Evolutionary conservation across 2,888 invertebrate genomes (phyloP), one percentile per base, ranked within the genome.

Genomic region (Rhaphigaster nebulosa): DNA sequence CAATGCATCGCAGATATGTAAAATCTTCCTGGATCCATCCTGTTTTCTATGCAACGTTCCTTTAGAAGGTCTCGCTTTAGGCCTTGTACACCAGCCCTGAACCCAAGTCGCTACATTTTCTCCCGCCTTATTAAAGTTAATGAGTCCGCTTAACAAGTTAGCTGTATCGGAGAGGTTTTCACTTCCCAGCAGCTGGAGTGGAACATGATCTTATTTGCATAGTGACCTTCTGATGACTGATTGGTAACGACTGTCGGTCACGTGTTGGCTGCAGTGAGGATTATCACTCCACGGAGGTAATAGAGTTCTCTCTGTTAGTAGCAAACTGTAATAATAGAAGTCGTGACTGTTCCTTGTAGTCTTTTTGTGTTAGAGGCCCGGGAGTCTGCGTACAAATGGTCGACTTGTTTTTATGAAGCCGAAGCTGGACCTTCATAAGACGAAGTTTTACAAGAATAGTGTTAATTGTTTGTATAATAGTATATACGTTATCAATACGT

Each of bases 131-230:
- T 70, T 70, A 70, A 34, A 76, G 70, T 20, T 76, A 76, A 76
- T 76, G 70, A 76, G 70, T 65, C 15, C 29, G 15, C 20, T 76
- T 76, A 76, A 38, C 70, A 38, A 76, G 34, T 76, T 76, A 76
- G 70, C 70, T 65, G 65, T n/a, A 65, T 29, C 65, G 15, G 65
- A 15, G 65, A 29, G 29, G 70, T 20, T 76, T 65, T 34, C 65
- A 76, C 70, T 76, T 65, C 20, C 70, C 70, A 76, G 70, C 70
- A 6, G 34, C 70, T 23, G 38, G 38, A 38, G 34, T 38, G 15
- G 34, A 76, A 76, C 70, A 76, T 76, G 70, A 76, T 70, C 70
- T 6, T 34, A 38, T 76, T 76, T 76, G 70, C 34, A 76, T 76
- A 38, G 34, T 38, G 70, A 76, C 70, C 70, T 76, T 76, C 70